A percentile compares a stretch with the other conserved stretches of the same genome.
phyloP scores from a whole-genome alignment of 2,113 vertebrate species.

The Regulus satrapa region DNA sequence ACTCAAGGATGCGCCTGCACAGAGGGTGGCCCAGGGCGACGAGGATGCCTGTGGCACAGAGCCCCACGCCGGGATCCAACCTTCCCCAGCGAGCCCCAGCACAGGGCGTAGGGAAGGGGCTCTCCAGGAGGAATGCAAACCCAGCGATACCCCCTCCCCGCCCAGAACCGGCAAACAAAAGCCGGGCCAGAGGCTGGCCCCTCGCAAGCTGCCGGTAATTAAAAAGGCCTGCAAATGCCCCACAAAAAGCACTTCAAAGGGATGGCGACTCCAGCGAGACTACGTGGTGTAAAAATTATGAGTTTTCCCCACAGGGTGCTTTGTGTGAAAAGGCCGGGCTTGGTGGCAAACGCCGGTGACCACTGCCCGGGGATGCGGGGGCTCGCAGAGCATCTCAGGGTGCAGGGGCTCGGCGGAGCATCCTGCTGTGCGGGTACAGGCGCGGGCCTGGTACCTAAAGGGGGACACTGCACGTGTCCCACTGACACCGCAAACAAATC shows the following conservation, averaged over 20 bases:
- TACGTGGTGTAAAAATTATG: conserved; percentile 77
- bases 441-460: background rate
- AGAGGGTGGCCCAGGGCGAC: fast-evolving
- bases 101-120: background rate
- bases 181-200: conserved; percentile 69
- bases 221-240: conserved; percentile 82
- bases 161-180: conserved; percentile 75
- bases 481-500: background rate
- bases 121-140: background rate
- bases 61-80: background rate
- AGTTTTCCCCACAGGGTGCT: conserved; percentile 75
- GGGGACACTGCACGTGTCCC: background rate
- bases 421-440: fast-evolving
- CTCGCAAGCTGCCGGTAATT: conserved; percentile 81
- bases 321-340: conserved; percentile 68
- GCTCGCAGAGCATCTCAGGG: background rate
- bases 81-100: fast-evolving
- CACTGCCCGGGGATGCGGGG: background rate
- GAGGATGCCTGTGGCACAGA: fast-evolving
- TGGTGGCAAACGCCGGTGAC: conserved; percentile 48
- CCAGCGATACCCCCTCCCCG: background rate
- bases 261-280: conserved; percentile 69
- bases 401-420: background rate
- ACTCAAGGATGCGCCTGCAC: background rate
- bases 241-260: conserved; percentile 82